These are phyloP conservation scores for Tromatobia lineatoria DNA, from an alignment of 2,888 invertebrate genomes.

Conservation along the genomic window DNA sequence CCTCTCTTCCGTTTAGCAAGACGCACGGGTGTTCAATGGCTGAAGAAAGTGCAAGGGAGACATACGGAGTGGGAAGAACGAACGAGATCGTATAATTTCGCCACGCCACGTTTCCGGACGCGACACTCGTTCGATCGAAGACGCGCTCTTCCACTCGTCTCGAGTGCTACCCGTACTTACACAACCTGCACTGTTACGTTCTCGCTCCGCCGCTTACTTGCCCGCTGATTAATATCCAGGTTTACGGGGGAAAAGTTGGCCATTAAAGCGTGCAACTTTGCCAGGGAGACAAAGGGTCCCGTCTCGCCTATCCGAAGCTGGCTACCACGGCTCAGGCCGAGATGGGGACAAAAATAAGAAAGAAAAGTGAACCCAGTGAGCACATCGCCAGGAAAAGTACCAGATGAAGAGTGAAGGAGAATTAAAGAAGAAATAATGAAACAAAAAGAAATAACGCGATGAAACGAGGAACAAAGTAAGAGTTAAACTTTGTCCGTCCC, in stretches of 20 bases:
- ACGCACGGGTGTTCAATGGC: constrained; percentile 45
- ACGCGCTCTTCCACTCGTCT: constrained; percentile 9
- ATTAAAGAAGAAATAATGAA: constrained; percentile 28
- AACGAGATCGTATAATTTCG: constrained; percentile 66
- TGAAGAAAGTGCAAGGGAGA: constrained; percentile 14
- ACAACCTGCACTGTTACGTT: constrained; percentile 40
- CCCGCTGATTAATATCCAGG: constrained; percentile 50
- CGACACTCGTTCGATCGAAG: constrained; percentile 40
- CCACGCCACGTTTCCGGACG: constrained; percentile 64
- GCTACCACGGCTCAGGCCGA: background rate
- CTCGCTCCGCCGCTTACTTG: constrained; percentile 49
- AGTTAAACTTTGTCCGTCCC: constrained; percentile 46
- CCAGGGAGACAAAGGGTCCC: constrained; percentile 37
- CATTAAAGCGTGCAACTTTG: constrained; percentile 63
- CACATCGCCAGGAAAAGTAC: constrained; percentile 9
- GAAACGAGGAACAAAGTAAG: constrained; percentile 39
- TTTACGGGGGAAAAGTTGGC: constrained; percentile 73
- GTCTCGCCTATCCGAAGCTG: constrained; percentile 20
- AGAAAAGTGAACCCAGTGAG: constrained; percentile 10
- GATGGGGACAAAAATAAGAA: background rate
- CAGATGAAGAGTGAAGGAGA: constrained; percentile 32
- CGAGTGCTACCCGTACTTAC: constrained; percentile 20
- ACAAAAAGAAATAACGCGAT: constrained; percentile 40
- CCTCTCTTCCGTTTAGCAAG: constrained; percentile 51
- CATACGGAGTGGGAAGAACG: constrained; percentile 24